Conservation (phyloP, 1,140 invertebrate species). For the Drosophila lini region DNA sequence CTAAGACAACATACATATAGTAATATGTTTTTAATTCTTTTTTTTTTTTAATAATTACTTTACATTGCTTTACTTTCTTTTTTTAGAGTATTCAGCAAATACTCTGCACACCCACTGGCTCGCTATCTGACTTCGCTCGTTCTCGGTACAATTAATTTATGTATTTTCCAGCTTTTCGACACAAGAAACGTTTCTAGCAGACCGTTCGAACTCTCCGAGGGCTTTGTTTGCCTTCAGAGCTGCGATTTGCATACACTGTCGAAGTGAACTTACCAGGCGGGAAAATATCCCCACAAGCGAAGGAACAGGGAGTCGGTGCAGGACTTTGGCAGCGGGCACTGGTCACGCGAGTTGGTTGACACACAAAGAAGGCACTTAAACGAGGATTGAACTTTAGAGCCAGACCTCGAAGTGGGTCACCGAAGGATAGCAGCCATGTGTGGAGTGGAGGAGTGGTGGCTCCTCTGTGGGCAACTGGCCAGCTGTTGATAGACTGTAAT, state of each 20-base stretch:
- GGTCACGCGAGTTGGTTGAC: conserved; percentile 71
- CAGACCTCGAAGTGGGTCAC: conserved; percentile 50
- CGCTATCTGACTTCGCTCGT: not conserved
- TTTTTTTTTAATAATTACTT: not conserved
- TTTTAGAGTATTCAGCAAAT: conserved; percentile 7
- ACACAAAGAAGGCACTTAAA: conserved; percentile 50
- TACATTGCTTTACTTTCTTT: not conserved
- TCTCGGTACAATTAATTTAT: conserved; percentile 60
- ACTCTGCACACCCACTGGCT: conserved; percentile 4
- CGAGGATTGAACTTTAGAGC: conserved; percentile 60
- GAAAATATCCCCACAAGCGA: not conserved
- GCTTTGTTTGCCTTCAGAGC: conserved; percentile 26
- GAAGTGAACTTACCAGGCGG: conserved; percentile 34
- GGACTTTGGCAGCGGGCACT: conserved; percentile 24
- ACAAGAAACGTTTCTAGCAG: conserved; percentile 50
- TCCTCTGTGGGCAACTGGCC: conserved; percentile 44
- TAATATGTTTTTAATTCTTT: not conserved
- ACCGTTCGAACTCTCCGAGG: conserved; percentile 35
- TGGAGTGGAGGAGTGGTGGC: conserved; percentile 1
- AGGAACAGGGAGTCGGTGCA: not conserved
- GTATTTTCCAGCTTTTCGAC: conserved; percentile 63
- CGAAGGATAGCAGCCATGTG: conserved; percentile 21
- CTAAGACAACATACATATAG: too few relatives aligned
- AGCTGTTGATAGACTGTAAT: conserved; percentile 53
- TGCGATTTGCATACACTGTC: conserved; percentile 38